Conservation (phyloP, 2,888 invertebrate species). For the Eupithecia dodoneata region DNA sequence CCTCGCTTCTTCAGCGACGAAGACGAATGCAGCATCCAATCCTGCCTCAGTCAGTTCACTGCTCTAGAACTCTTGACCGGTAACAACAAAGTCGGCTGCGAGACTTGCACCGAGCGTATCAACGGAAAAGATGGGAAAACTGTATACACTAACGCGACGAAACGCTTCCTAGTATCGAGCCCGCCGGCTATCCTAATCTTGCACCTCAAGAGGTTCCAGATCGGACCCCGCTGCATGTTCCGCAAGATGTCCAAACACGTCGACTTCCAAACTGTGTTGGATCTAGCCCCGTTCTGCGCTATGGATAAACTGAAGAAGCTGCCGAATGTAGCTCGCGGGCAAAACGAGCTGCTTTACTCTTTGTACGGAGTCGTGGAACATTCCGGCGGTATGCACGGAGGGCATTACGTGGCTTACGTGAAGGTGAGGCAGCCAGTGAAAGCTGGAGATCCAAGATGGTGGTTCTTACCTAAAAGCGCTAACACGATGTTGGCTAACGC, state of each 20-base stretch:
- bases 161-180: slow-evolving; percentile 93
- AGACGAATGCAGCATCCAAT: slow-evolving; percentile 92
- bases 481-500: slow-evolving; percentile 79
- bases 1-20: slow-evolving; percentile 89
- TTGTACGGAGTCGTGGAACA: slow-evolving; percentile 98
- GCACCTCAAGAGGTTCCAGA: slow-evolving; percentile 97
- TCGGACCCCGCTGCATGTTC: slow-evolving; percentile 88
- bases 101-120: slow-evolving; percentile 91
- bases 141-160: slow-evolving; percentile 91
- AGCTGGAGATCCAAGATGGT: slow-evolving; percentile 88
- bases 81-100: slow-evolving; percentile 96
- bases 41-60: slow-evolving; percentile 96
- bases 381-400: slow-evolving; percentile 94
- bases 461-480: slow-evolving; percentile 87
- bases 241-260: slow-evolving; percentile 94
- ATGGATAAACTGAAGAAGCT: slow-evolving; percentile 85
- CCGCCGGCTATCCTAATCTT: slow-evolving; percentile 97
- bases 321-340: slow-evolving; percentile 85
- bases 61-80: slow-evolving; percentile 95
- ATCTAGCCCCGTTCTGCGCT: slow-evolving; percentile 96
- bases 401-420: slow-evolving; percentile 96
- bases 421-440: slow-evolving; percentile 89
- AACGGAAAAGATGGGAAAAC: slow-evolving; percentile 88
- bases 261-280: slow-evolving; percentile 92
- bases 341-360: slow-evolving; percentile 90